Percentiles rank a stretch among this genome's conserved stretches.
phyloP scores from a whole-genome alignment of 1,140 invertebrate species.

The Drosophila pectinifera region DNA sequence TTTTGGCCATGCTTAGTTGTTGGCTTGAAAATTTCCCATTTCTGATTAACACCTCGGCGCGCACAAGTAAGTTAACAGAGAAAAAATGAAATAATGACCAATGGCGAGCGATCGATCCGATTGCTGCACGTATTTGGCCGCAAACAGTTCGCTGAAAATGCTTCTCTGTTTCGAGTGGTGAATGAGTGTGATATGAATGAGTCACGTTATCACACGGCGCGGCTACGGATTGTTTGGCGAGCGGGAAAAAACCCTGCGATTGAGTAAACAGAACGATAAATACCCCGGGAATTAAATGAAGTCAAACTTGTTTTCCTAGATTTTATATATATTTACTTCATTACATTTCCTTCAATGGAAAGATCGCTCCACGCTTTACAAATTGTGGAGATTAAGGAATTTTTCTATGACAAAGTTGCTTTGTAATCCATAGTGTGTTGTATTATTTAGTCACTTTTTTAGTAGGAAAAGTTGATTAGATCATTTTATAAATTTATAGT shows the following conservation, averaged over 20 bases:
- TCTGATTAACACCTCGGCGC: conserved; percentile 50
- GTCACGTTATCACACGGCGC: conserved; percentile 32
- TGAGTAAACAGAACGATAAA: conserved; percentile 28
- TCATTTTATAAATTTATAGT: background rate
- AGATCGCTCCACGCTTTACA: background rate
- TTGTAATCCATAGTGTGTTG: no score
- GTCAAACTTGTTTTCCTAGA: conserved; percentile 30
- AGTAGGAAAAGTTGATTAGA: no score
- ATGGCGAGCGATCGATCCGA: conserved; percentile 25
- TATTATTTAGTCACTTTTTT: no score
- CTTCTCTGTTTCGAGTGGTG: conserved; percentile 28
- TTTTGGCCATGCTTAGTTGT: conserved; percentile 51
- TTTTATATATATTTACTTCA: background rate
- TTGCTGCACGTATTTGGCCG: conserved; percentile 36
- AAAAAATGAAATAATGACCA: conserved; percentile 21
- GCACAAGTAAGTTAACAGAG: conserved; percentile 24
- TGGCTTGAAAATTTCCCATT: conserved; percentile 51
- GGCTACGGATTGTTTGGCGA: conserved; percentile 32
- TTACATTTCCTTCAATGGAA: conserved; percentile 9
- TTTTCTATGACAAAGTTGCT: no score
- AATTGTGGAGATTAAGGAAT: no score
- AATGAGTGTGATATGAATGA: conserved; percentile 36
- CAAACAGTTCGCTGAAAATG: conserved; percentile 48
- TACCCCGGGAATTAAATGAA: conserved; percentile 18
- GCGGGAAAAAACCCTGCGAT: conserved; percentile 37